Base-by-base conservation (phyloP, 2,113 vertebrate genomes). In the Hemicordylus capensis region DNA sequence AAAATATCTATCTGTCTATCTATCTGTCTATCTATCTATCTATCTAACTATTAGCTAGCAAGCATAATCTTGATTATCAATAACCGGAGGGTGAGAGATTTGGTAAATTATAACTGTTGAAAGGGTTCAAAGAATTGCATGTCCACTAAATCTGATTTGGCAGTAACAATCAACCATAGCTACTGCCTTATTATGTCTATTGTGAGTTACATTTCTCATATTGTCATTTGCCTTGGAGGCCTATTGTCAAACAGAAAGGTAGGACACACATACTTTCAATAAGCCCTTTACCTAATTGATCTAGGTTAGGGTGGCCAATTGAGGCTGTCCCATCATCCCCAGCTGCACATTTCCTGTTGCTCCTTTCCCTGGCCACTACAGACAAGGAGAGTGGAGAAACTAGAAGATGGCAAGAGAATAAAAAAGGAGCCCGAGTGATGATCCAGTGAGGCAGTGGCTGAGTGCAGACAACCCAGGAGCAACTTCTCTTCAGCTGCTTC, bases 1-100 rank as follows among this genome's bases (percentile, higher is more conserved):
- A 51, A 3, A 1, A 1, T 37, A 24, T 74, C 37, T 61, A 0
- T 0, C 0, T 73, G n/a, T n/a, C n/a, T n/a, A n/a, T n/a, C n/a
- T n/a, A n/a, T n/a, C n/a, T n/a, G n/a, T n/a, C n/a, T n/a, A n/a
- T n/a, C n/a, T n/a, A n/a, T 79, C n/a, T 61, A 0, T 0, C 0
- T 64, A n/a, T n/a, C n/a, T n/a, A n/a, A n/a, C n/a, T n/a, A n/a
- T 73, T 88, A 1, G 69, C 54, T 2, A 10, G 19, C 56, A 72
- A 76, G 46, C 54, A 81, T 89, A 77, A 59, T 42, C 51, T 79
- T 69, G 34, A 11, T 1, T 46, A 76, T 22, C 66, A 67, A 14
- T 42, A 59, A 34, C 69, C 64, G 59, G 26, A 85, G 4, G 48
- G 42, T 78, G 66, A 42, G 42, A 22, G 51, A 59, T 80, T 44